Conservation (phyloP, 2,113 vertebrate genomes). For the Neofelis nebulosa region DNA sequence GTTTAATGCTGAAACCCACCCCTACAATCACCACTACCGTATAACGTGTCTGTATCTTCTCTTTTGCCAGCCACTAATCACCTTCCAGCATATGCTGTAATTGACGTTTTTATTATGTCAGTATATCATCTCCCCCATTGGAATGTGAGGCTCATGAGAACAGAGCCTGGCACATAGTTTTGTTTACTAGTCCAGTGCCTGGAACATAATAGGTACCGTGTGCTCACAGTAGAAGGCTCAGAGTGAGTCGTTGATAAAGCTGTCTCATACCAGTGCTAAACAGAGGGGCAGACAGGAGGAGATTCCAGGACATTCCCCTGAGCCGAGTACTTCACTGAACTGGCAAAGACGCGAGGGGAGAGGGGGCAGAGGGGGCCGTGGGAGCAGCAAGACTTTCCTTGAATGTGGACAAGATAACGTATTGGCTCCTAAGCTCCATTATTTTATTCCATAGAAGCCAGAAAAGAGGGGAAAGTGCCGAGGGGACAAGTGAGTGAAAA, state of each 20-base stretch:
- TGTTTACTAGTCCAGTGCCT: background rate
- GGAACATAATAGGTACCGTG: too few species aligned
- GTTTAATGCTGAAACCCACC: too few species aligned
- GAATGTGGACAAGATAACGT: background rate
- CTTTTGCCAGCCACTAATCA: background rate
- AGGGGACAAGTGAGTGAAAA: background rate
- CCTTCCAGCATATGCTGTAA: background rate
- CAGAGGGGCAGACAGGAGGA: background rate
- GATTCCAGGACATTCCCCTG: background rate
- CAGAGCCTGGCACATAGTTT: background rate
- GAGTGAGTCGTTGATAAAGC: too few species aligned
- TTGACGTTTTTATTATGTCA: background rate
- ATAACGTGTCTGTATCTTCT: background rate
- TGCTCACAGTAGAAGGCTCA: background rate
- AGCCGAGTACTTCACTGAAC: background rate
- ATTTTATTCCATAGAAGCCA: background rate
- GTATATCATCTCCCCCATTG: too few species aligned
- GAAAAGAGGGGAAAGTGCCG: fast-evolving
- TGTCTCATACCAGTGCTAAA: background rate
- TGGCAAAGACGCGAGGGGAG: too few species aligned
- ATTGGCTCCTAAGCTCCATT: background rate
- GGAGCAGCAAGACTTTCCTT: background rate
- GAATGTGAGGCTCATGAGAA: background rate
- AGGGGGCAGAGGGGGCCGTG: too few species aligned
- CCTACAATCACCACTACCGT: fast-evolving